Conservation (phyloP, 2,113 vertebrate species). For the Engraulis encrasicolus region DNA sequence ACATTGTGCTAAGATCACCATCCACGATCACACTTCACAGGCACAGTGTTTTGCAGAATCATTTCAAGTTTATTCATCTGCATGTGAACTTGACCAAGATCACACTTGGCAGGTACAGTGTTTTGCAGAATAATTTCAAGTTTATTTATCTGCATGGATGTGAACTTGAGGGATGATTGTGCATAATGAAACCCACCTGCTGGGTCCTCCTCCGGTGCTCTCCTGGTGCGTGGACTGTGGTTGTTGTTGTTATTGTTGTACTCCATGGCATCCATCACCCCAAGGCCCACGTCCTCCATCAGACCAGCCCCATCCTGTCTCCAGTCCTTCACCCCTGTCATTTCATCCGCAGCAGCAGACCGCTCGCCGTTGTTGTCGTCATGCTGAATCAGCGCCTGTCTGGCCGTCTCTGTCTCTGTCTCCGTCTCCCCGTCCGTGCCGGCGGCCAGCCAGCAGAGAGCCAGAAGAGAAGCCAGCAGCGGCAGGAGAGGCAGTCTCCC, state of each 20-base stretch:
- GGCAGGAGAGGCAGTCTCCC: slow-evolving; percentile 30
- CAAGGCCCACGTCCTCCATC: slow-evolving; percentile 58
- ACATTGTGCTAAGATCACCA: neutral
- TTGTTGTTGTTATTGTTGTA: no score
- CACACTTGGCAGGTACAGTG: no score
- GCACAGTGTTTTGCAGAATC: no score
- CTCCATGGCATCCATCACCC: slow-evolving; percentile 39
- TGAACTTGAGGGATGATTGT: neutral
- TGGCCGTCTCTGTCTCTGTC: slow-evolving; percentile 29
- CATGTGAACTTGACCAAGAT: neutral
- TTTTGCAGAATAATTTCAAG: no score
- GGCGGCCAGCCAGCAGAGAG: slow-evolving; percentile 53
- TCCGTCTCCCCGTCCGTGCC: slow-evolving; percentile 28
- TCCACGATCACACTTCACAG: no score
- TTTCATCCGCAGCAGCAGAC: slow-evolving; percentile 28
- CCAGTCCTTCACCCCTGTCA: slow-evolving; percentile 17
- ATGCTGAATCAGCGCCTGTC: slow-evolving; percentile 42
- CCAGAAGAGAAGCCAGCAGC: slow-evolving; percentile 49
- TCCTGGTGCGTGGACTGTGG: slow-evolving; percentile 73
- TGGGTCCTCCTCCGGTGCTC: slow-evolving; percentile 71
- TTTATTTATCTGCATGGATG: neutral
- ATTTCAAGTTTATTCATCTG: neutral
- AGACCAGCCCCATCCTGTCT: slow-evolving; percentile 37
- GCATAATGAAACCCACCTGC: slow-evolving; percentile 65
- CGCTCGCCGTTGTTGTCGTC: no score